Conservation (phyloP, 2,888 invertebrate species). For the Neelides folsomi region DNA sequence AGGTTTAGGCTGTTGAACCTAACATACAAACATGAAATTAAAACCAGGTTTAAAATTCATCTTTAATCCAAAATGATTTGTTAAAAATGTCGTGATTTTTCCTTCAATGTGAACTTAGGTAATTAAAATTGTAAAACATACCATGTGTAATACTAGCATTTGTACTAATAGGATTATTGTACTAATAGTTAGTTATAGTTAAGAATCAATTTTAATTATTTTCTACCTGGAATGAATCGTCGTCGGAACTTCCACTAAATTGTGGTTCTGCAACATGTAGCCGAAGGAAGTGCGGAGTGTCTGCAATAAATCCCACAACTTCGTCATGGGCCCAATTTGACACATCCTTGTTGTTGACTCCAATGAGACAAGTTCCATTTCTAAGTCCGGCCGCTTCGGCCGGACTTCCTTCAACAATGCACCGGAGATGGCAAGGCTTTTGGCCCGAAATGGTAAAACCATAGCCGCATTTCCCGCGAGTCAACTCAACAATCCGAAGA, state of each 20-base stretch:
- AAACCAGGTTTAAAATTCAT: neutral
- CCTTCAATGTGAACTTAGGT: too few species aligned
- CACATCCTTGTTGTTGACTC: conserved; percentile 81
- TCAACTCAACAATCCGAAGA: conserved; percentile 69
- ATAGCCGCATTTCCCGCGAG: conserved; percentile 75
- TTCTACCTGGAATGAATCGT: conserved; percentile 41
- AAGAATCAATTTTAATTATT: neutral
- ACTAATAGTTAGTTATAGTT: neutral
- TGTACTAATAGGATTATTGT: neutral
- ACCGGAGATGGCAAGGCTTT: conserved; percentile 85
- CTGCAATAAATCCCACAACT: conserved; percentile 79
- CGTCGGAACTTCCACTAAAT: conserved; percentile 72
- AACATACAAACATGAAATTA: neutral
- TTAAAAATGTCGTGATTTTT: neutral
- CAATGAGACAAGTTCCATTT: conserved; percentile 81
- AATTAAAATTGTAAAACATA: too few species aligned
- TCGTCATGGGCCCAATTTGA: conserved; percentile 86
- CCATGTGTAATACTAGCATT: neutral
- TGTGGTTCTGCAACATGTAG: conserved; percentile 77
- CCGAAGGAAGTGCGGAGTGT: conserved; percentile 65
- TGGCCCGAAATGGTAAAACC: conserved; percentile 98
- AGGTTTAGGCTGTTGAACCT: conserved; percentile 41
- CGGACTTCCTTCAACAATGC: conserved; percentile 77
- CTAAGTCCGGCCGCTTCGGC: conserved; percentile 80
- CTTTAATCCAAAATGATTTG: too few species aligned